Conservation (phyloP, 37 sponge, comb jelly and placozoan genomes). For the Spongilla lacustris region DNA sequence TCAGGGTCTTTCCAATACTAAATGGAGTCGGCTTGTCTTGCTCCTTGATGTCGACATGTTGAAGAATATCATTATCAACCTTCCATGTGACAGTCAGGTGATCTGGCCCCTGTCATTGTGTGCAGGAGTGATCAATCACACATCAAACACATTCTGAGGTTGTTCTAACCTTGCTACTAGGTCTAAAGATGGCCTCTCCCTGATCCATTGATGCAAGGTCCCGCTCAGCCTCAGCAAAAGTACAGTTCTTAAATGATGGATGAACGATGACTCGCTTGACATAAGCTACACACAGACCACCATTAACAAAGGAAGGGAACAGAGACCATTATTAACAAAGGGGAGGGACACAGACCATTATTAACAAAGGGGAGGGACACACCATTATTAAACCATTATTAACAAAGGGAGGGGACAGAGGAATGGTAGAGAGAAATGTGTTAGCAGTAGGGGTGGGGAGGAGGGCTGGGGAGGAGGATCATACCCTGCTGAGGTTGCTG, state of each 20-base stretch:
- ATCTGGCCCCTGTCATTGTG: conserved; percentile 89
- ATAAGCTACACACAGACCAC: conserved; percentile 38
- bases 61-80: conserved; percentile 78
- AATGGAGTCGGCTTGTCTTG: conserved; percentile 86
- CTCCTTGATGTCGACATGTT: conserved; percentile 94
- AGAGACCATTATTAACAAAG: too few species aligned
- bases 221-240: conserved; percentile 80
- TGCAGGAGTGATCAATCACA: too few species aligned
- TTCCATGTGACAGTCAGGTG: conserved; percentile 94
- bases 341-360: too few species aligned
- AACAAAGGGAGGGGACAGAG: too few species aligned
- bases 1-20: conserved; percentile 84
- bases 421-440: too few species aligned
- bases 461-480: not conserved
- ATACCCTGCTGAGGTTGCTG: conserved; percentile 73
- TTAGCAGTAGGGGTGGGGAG: too few species aligned
- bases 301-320: not conserved
- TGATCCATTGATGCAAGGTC: conserved; percentile 64
- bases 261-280: conserved; percentile 91
- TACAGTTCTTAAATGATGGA: conserved; percentile 86
- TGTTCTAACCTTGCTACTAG: conserved; percentile 84
- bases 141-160: too few species aligned
- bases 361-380: too few species aligned
- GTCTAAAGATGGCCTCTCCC: conserved; percentile 96
- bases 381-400: too few species aligned